These are phyloP conservation scores for Turnix velox DNA, from an alignment of 2,113 vertebrate species.

Conservation along the genomic window DNA sequence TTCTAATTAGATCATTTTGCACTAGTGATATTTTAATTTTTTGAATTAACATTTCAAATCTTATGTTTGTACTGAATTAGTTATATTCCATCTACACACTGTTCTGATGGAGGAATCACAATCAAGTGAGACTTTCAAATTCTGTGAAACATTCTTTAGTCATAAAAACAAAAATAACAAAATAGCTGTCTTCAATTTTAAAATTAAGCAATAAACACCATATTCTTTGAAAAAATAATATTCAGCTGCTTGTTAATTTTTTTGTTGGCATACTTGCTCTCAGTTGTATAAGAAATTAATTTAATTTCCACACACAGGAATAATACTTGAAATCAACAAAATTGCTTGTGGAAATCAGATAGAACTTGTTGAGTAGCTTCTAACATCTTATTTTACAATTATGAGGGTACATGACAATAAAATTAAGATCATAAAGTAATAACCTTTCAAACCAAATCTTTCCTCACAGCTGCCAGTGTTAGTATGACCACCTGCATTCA, in stretches of 20 bases:
- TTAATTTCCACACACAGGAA: not conserved
- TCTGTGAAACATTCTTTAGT: not conserved
- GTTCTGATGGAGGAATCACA: not conserved
- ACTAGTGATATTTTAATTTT: not conserved
- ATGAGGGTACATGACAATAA: not conserved
- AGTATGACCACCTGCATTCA: not conserved
- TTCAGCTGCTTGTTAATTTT: not conserved
- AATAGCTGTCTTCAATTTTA: not conserved
- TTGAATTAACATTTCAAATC: not conserved
- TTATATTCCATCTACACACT: not conserved
- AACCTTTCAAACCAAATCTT: not conserved
- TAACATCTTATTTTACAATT: not conserved
- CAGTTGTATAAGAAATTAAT: not conserved
- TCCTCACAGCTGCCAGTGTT: not conserved
- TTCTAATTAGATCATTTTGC: not conserved
- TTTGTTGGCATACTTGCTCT: not conserved
- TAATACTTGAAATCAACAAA: not conserved
- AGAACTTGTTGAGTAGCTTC: not conserved
- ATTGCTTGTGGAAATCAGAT: not conserved
- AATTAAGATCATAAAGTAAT: not conserved
- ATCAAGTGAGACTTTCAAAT: not conserved
- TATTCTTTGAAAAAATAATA: not conserved
- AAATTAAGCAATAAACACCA: not conserved
- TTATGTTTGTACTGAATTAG: not conserved
- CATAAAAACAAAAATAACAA: not conserved